phyloP scores from a whole-genome alignment of 2,797 vertebrate species.

The Cheracebus regulus region DNA sequence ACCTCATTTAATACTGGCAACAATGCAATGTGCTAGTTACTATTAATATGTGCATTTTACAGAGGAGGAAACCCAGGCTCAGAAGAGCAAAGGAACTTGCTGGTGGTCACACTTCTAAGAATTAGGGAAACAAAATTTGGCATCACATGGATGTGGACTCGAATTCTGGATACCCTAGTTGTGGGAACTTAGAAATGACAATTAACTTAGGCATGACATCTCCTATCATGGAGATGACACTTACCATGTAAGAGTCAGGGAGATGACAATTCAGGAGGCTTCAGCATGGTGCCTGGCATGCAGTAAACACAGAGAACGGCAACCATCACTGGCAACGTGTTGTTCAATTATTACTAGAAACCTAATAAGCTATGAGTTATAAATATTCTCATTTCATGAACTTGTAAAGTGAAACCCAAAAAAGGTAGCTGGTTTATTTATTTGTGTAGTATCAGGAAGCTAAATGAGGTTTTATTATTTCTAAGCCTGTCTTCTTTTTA shows the following conservation, averaged over 20 bases:
- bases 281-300: not conserved
- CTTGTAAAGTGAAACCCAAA: not conserved
- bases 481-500: not conserved
- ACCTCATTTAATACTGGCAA: not conserved
- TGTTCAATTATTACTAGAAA: not conserved
- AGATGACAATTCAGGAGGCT: not conserved
- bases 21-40: not conserved
- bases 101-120: not conserved
- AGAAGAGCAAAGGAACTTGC: not conserved
- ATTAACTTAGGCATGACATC: not conserved
- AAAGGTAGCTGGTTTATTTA: constrained; percentile 21
- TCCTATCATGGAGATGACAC: not conserved
- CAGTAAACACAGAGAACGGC: not conserved
- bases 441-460: not conserved
- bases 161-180: not conserved
- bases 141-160: not conserved
- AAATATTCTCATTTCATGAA: not conserved
- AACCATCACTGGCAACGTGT: not conserved
- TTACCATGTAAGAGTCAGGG: not conserved
- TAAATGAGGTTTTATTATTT: constrained; percentile 13
- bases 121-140: not conserved
- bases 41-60: not conserved
- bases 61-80: not conserved
- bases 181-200: not conserved
- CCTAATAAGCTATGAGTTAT: not conserved